A percentile compares a stretch with the other conserved stretches of the same genome.
These are phyloP conservation scores for Pelodytes ibericus DNA, from an alignment of 2,797 vertebrate genomes.

Conservation along the genomic window DNA sequence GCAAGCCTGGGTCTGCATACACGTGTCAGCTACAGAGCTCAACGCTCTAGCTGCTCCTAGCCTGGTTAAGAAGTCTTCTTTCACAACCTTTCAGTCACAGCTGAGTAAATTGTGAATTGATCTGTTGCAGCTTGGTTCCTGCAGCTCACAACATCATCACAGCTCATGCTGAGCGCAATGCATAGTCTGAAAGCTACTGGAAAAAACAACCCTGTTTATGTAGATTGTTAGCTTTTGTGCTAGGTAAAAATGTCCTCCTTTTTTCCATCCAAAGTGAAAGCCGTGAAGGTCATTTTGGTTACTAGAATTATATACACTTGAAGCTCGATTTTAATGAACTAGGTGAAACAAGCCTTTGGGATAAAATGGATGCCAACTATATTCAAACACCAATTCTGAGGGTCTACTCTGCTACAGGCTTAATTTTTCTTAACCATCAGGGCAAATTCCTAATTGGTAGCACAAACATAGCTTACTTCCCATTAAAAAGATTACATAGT, in stretches of 20 bases:
- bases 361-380: too few relatives aligned
- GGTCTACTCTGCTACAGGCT: too few relatives aligned
- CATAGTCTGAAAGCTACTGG: slow-evolving; percentile 2
- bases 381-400: too few relatives aligned
- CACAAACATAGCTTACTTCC: too few relatives aligned
- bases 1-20: slow-evolving; percentile 36
- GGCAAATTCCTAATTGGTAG: too few relatives aligned
- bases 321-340: too few relatives aligned
- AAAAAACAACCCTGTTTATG: slow-evolving; percentile 1
- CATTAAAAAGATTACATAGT: too few relatives aligned
- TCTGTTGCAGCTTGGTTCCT: slow-evolving; percentile 51
- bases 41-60: slow-evolving; percentile 39
- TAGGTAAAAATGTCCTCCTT: slow-evolving; percentile 18
- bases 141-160: slow-evolving; percentile 60
- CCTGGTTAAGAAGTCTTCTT: slow-evolving; percentile 33
- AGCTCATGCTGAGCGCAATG: slow-evolving; percentile 54
- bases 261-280: too few relatives aligned
- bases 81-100: slow-evolving; percentile 54
- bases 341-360: too few relatives aligned
- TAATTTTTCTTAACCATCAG: too few relatives aligned
- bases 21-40: slow-evolving; percentile 37
- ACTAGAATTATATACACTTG: too few relatives aligned
- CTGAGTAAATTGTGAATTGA: slow-evolving; percentile 61
- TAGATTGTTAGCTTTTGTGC: slow-evolving; percentile 51
- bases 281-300: too few relatives aligned